Percentiles rank a stretch among this genome's conserved stretches.
Conservation (phyloP, 2,888 invertebrate species). For the Pediacus dermestoides region DNA sequence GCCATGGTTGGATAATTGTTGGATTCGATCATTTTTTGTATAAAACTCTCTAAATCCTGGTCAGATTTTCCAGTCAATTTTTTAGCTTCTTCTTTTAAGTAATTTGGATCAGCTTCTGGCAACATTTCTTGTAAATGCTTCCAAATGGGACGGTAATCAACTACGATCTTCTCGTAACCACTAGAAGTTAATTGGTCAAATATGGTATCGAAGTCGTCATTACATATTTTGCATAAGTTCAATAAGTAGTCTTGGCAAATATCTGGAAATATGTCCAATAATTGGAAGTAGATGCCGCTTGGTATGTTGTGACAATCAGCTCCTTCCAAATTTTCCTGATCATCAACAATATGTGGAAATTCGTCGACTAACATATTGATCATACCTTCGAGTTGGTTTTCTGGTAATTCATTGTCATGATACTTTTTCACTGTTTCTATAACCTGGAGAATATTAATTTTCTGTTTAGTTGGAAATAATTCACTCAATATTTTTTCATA, state of each 20-base stretch:
- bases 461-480: conserved; percentile 3
- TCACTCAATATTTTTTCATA: conserved; percentile 3
- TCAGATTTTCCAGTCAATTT: conserved; percentile 30
- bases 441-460: conserved; percentile 9
- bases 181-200: too few species aligned
- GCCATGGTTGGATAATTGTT: conserved; percentile 43
- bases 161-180: too few species aligned
- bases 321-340: too few species aligned
- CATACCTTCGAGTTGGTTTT: conserved; percentile 15
- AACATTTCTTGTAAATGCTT: conserved; percentile 39
- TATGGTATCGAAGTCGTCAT: conserved; percentile 11
- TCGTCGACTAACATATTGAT: conserved; percentile 13
- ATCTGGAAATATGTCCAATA: conserved; percentile 21
- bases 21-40: conserved; percentile 37
- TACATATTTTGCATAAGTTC: conserved; percentile 14
- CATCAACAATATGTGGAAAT: too few species aligned
- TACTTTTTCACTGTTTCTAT: conserved; percentile 11
- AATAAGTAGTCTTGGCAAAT: conserved; percentile 17
- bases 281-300: conserved; percentile 6
- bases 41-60: conserved; percentile 33
- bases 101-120: conserved; percentile 43
- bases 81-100: conserved; percentile 37
- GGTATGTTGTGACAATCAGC: neutral
- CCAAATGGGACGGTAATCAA: too few species aligned
- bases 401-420: conserved; percentile 3